Evolutionary conservation across 2,888 invertebrate species (phyloP).

Genomic region (Lepidochitona cinerea): DNA sequence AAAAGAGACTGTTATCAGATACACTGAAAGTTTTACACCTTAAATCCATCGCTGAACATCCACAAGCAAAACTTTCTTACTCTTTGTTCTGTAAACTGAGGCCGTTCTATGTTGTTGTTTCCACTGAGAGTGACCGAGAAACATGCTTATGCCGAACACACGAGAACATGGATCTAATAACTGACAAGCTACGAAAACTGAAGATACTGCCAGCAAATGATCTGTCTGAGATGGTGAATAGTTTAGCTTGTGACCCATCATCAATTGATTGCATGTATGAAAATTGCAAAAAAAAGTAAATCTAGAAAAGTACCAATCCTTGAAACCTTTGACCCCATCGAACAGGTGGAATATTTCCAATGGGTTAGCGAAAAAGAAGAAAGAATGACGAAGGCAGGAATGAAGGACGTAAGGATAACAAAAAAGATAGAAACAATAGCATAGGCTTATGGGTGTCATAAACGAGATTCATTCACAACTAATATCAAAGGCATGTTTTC

Average conservation of each 20-base stretch:
- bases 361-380: constrained; percentile 3
- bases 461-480: constrained; percentile 8
- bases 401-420: background rate
- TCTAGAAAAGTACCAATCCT: constrained; percentile 14
- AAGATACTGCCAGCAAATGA: too few relatives aligned
- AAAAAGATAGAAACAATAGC: constrained; percentile 14
- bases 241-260: too few relatives aligned
- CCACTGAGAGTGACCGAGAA: constrained; percentile 31
- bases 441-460: background rate
- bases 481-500: constrained; percentile 23
- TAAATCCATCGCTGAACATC: constrained; percentile 26
- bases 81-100: constrained; percentile 29
- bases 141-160: constrained; percentile 38
- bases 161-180: too few relatives aligned
- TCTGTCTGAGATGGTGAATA: too few relatives aligned
- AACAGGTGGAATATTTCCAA: background rate
- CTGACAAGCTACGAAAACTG: too few relatives aligned
- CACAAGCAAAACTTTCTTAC: constrained; percentile 30
- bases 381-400: background rate
- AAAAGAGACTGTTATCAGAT: constrained; percentile 28
- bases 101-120: constrained; percentile 30
- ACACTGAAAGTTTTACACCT: constrained; percentile 26
- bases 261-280: too few relatives aligned
- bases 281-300: constrained; percentile 23
- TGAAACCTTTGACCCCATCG: background rate